Evolutionary conservation across 2,797 vertebrate species (phyloP).

Genomic region (Sebastes itinus): DNA sequence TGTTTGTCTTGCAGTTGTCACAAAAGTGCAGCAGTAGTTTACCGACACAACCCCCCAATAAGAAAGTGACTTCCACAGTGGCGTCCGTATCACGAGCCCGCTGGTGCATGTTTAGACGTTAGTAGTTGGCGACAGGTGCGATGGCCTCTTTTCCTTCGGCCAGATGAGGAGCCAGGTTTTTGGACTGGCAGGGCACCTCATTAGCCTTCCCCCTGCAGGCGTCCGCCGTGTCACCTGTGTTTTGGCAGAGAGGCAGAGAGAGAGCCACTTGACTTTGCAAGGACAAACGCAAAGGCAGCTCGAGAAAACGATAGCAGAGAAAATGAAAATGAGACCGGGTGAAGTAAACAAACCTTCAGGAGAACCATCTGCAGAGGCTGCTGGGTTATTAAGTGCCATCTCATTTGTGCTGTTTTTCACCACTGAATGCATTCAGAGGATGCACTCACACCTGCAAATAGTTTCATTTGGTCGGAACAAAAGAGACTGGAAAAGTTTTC

Average conservation of each 20-base stretch:
- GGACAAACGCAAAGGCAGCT: conserved; percentile 19
- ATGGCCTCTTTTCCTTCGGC: neutral
- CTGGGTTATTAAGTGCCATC: neutral
- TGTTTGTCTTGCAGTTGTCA: neutral
- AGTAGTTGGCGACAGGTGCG: neutral
- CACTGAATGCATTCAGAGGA: neutral
- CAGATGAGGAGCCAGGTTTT: conserved; percentile 37
- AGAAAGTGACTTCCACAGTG: neutral
- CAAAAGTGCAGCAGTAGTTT: neutral
- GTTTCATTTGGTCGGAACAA: neutral
- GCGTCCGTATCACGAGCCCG: neutral
- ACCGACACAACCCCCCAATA: neutral
- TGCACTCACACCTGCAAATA: neutral
- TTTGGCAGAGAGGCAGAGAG: conserved; percentile 18
- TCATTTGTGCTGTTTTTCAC: neutral
- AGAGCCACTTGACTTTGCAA: conserved; percentile 30
- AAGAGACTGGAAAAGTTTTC: conserved; percentile 4
- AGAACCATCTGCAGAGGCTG: neutral
- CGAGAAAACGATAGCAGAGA: neutral
- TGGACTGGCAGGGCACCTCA: conserved; percentile 46
- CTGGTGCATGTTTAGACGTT: neutral
- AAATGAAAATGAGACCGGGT: neutral
- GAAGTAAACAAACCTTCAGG: conserved; percentile 29
- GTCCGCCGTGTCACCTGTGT: conserved; percentile 33
- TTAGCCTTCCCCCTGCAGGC: conserved; percentile 47